Percentiles rank a stretch among this genome's conserved stretches.
Evolutionary conservation across 2,797 vertebrate species (phyloP).

Genomic region (Bovichtus diacanthus): DNA sequence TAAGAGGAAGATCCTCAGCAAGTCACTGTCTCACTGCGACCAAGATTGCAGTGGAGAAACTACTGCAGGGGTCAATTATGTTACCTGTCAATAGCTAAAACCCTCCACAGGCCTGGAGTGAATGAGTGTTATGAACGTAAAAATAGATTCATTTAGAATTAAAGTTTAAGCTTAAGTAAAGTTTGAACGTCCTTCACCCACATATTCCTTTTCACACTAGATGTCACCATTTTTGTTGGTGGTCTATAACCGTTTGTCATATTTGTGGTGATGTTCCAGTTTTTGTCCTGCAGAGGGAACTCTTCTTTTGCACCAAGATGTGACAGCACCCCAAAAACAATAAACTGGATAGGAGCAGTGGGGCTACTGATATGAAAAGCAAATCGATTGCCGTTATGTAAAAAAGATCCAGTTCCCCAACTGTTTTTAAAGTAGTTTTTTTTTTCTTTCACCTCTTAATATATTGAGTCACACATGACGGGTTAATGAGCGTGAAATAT

Average conservation of each 20-base stretch:
- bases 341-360: neutral
- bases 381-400: neutral
- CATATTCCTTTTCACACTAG: slow-evolving; percentile 1
- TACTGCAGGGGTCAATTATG: neutral
- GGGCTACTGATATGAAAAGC: neutral
- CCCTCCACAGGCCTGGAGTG: neutral
- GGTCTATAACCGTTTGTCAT: neutral
- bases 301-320: slow-evolving; percentile 25
- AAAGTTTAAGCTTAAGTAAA: neutral
- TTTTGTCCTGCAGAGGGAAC: slow-evolving; percentile 62
- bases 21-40: neutral
- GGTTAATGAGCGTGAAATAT: neutral
- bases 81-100: neutral
- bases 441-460: neutral
- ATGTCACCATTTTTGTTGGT: slow-evolving; percentile 5
- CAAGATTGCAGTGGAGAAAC: neutral
- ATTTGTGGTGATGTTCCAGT: slow-evolving; percentile 19
- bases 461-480: neutral
- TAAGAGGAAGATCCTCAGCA: neutral
- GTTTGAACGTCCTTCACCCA: neutral
- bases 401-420: neutral
- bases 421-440: neutral
- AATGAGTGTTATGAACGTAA: neutral
- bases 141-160: neutral
- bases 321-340: neutral